phyloP scores from a whole-genome alignment of 2,888 invertebrate genomes.

The Nemurella pictetii region DNA sequence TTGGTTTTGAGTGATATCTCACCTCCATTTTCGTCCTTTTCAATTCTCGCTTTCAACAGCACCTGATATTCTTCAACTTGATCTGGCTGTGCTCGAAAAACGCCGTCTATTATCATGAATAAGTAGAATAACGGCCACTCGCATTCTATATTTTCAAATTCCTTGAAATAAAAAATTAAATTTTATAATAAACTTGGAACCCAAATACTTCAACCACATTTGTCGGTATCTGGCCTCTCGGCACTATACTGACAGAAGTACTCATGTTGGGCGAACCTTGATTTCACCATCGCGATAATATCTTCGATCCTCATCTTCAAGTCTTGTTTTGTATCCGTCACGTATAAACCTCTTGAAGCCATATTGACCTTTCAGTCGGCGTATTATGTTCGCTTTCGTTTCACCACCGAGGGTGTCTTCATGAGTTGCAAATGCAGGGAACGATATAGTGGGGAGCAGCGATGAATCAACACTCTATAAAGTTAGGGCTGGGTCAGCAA shows the following conservation, averaged over 20 bases:
- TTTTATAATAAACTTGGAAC: constrained; percentile 4
- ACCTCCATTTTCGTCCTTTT: constrained; percentile 82
- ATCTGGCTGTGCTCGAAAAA: constrained; percentile 81
- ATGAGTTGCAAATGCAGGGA: constrained; percentile 98
- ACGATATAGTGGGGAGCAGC: constrained; percentile 89
- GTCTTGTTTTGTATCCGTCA: constrained; percentile 88
- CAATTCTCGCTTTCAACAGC: constrained; percentile 77
- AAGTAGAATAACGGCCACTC: constrained; percentile 98
- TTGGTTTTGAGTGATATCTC: constrained; percentile 42
- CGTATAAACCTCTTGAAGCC: constrained; percentile 94
- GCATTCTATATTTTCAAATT: constrained; percentile 94
- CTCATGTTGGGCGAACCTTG: constrained; percentile 64
- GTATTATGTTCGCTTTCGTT: constrained; percentile 82
- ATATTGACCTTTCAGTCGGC: constrained; percentile 81
- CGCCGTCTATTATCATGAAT: constrained; percentile 95
- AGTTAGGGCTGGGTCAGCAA: constrained; percentile 43
- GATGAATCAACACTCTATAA: constrained; percentile 89
- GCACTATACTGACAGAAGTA: too few species aligned
- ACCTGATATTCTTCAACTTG: constrained; percentile 93
- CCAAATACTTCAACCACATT: constrained; percentile 5
- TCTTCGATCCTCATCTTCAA: constrained; percentile 75
- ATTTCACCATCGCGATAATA: constrained; percentile 91
- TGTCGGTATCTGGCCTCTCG: too few species aligned
- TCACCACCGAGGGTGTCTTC: constrained; percentile 85
- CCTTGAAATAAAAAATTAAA: constrained; percentile 52